phyloP scores from a whole-genome alignment of 2,888 invertebrate genomes.

The Coleophora deauratella region DNA sequence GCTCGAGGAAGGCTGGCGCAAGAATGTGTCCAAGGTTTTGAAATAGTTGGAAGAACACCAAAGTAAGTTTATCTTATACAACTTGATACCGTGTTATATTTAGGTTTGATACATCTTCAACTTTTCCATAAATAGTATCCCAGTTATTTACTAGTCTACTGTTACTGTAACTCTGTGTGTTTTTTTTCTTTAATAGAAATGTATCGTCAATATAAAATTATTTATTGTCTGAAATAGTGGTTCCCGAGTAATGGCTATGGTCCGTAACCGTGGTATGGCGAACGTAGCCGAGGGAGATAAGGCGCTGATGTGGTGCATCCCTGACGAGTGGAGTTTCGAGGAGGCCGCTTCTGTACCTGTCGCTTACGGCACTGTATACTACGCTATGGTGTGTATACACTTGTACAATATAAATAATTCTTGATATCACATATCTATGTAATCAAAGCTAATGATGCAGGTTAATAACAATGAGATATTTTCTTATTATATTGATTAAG shows the following conservation, averaged over 20 bases:
- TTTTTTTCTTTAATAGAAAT: too few relatives aligned
- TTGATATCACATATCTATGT: too few relatives aligned
- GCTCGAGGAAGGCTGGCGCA: conserved; percentile 78
- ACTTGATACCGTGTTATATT: too few relatives aligned
- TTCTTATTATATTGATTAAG: too few relatives aligned
- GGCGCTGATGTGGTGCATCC: conserved; percentile 78
- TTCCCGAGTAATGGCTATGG: conserved; percentile 79
- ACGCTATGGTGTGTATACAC: conserved; percentile 61
- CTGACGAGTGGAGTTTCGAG: conserved; percentile 80
- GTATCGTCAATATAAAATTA: too few relatives aligned
- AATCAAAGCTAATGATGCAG: too few relatives aligned
- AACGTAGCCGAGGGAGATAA: conserved; percentile 74
- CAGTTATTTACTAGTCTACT: too few relatives aligned
- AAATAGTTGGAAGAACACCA: conserved; percentile 75
- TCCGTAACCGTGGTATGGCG: conserved; percentile 73
- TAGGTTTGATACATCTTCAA: too few relatives aligned
- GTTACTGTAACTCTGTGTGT: too few relatives aligned
- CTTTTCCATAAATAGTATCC: too few relatives aligned
- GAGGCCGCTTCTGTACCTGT: conserved; percentile 87
- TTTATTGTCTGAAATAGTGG: conserved; percentile 47
- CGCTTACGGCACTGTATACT: conserved; percentile 81
- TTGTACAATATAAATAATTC: too few relatives aligned
- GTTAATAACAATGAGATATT: too few relatives aligned
- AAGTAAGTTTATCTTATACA: conserved; percentile 38
- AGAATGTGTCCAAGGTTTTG: conserved; percentile 80